Conservation (phyloP, 2,888 invertebrate species). For the Cybosia mesomella region DNA sequence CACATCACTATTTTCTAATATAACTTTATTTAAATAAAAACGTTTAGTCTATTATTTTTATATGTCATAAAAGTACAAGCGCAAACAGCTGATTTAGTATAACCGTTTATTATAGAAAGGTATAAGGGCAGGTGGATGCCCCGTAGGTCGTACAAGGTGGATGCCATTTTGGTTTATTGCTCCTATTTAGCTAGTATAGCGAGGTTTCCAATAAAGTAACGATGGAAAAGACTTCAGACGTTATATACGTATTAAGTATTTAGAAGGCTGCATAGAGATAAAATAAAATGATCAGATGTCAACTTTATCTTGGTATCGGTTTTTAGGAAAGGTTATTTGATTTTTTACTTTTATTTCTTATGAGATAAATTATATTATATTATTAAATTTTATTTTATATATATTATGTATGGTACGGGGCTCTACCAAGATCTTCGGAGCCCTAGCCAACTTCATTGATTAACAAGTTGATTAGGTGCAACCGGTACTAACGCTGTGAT, state of each 20-base stretch:
- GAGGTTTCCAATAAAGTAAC: constrained; percentile 45
- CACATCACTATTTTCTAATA: not conserved
- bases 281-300: not conserved
- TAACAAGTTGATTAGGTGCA: too few relatives aligned
- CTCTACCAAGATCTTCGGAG: too few relatives aligned
- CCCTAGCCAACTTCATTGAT: too few relatives aligned
- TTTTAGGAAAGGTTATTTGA: not conserved
- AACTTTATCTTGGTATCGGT: not conserved
- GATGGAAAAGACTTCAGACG: constrained; percentile 24
- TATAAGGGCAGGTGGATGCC: constrained; percentile 62
- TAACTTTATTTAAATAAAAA: constrained; percentile 4
- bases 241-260: not conserved
- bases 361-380: too few relatives aligned
- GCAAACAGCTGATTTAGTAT: constrained; percentile 42
- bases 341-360: too few relatives aligned
- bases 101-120: constrained; percentile 42
- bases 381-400: too few relatives aligned
- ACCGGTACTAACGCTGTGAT: too few relatives aligned
- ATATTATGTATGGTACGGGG: too few relatives aligned
- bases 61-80: constrained; percentile 5
- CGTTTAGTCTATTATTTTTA: not conserved
- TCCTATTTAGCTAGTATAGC: constrained; percentile 42
- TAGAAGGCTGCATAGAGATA: not conserved
- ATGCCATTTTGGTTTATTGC: constrained; percentile 68
- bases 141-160: constrained; percentile 61